These are phyloP conservation scores for Sarotherodon lohbergeri DNA, from an alignment of 2,113 vertebrate genomes.

Conservation along the genomic window DNA sequence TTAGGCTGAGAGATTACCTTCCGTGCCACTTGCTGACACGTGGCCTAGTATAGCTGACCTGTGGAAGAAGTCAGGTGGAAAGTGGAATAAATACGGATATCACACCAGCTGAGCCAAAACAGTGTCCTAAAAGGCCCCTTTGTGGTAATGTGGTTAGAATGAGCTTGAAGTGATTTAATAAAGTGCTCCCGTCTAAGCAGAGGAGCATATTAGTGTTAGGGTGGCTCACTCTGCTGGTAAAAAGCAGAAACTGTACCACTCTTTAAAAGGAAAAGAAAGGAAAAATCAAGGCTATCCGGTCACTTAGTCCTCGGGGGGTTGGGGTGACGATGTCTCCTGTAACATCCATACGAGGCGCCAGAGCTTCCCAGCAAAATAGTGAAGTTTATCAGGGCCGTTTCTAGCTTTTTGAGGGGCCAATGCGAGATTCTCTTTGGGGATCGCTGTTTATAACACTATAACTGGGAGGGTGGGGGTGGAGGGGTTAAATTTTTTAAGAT, in stretches of 20 bases:
- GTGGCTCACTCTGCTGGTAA: not conserved
- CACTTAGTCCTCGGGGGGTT: not conserved
- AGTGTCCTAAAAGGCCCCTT: too few relatives aligned
- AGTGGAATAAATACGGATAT: not conserved
- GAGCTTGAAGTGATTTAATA: not conserved
- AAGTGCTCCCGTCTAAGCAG: not conserved
- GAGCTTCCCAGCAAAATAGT: not conserved
- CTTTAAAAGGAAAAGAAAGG: not conserved
- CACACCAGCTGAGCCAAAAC: too few relatives aligned
- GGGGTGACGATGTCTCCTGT: not conserved
- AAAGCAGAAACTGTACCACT: not conserved
- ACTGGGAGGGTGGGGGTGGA: not conserved
- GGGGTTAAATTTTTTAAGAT: not conserved
- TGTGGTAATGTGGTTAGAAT: not conserved
- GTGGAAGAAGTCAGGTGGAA: not conserved
- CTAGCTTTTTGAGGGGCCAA: not conserved
- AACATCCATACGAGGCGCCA: not conserved
- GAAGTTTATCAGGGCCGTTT: not conserved
- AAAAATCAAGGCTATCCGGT: not conserved
- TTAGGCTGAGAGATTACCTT: constrained; percentile 32
- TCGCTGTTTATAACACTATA: not conserved
- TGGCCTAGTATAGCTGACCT: not conserved
- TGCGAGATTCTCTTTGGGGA: not conserved
- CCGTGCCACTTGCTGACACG: not conserved
- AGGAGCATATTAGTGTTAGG: not conserved